A percentile compares a stretch with the other conserved stretches of the same genome.
These are phyloP conservation scores for Chrysolina haemoptera DNA, from an alignment of 2,888 invertebrate species.

Conservation along the genomic window DNA sequence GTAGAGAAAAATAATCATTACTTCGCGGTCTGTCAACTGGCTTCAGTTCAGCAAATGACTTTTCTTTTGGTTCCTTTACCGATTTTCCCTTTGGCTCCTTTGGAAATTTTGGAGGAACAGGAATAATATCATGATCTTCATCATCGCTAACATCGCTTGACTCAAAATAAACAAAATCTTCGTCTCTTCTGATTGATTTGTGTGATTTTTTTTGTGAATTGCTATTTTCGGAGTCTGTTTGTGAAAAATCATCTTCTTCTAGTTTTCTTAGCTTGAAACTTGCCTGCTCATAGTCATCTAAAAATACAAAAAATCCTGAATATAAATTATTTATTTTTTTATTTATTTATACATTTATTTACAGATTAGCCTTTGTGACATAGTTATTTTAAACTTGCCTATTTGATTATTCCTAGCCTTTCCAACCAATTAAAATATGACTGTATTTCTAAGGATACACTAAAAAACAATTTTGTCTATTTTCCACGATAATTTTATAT, in stretches of 20 bases:
- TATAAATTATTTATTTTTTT: background rate
- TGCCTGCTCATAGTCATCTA: slow-evolving; percentile 32
- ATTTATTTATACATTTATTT: slow-evolving; percentile 23
- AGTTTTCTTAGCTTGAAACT: too few species aligned
- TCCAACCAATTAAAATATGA: slow-evolving; percentile 23
- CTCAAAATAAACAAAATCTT: too few species aligned
- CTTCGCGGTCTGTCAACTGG: slow-evolving; percentile 30
- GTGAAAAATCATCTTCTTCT: slow-evolving; percentile 27
- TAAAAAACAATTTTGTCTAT: too few species aligned
- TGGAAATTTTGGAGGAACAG: slow-evolving; percentile 27
- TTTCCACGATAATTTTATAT: too few species aligned
- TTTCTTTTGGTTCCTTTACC: slow-evolving; percentile 25
- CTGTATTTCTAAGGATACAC: too few species aligned
- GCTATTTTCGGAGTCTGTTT: slow-evolving; percentile 10
- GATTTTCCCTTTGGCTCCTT: slow-evolving; percentile 55
- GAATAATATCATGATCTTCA: too few species aligned
- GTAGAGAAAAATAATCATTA: slow-evolving; percentile 27
- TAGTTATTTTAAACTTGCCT: slow-evolving; percentile 26
- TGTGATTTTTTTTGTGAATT: slow-evolving; percentile 21
- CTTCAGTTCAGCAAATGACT: slow-evolving; percentile 29
- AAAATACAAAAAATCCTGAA: slow-evolving; percentile 24
- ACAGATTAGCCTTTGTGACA: background rate
- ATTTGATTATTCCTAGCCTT: slow-evolving; percentile 25
- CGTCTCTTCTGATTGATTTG: too few species aligned
- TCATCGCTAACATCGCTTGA: too few species aligned